Base-by-base conservation (phyloP, 2,888 invertebrate genomes). In the Pharmacophagus antenor region DNA sequence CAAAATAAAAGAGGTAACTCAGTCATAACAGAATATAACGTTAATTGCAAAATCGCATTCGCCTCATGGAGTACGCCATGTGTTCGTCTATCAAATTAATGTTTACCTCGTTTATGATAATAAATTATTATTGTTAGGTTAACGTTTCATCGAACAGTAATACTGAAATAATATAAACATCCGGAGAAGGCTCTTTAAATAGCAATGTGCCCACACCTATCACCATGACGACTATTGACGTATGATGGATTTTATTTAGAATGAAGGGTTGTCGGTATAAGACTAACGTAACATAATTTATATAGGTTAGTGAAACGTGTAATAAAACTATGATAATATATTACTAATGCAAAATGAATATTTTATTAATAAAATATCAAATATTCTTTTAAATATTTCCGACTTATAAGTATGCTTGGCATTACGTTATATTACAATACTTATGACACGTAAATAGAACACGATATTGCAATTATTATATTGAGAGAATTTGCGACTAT, bases 141-240 rank as follows among this genome's bases (percentile, higher is more conserved):
- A 55, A 61, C 37, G 25, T 56, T 61, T 61, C 56, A 56, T 47
- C 56, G 61, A 42, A 56, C 25, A 48, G 47, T 42, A 56, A 51
- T 42, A 51, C 18, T 56, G 27, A 31, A 41, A 56, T 61, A 56
- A 56, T 21, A 61, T 56, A 61, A 56, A 61, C 61, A 61, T 61
- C 61, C 61, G 61, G 46, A 61, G 46, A 56, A 56, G 56, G 41
- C 52, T 52, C 44, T 56, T 52, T 46, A 46, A 61, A 61, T 52
- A 61, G 25, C 47, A 1, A 23, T 25, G 42, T 31, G 23, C 47
- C 47, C 52, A 47, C 20, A 51, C 46, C 44, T 56, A 56, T 51
- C 49, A 44, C 15, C 17, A 51, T 44, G 22, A 50, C 17, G 5
- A 2, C 21, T 31, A 52, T 53, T 41, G 53, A 50, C 31, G 27